These are phyloP conservation scores for Gymnoscopelus microlampas DNA, from an alignment of 2,797 vertebrate species.

Conservation along the genomic window DNA sequence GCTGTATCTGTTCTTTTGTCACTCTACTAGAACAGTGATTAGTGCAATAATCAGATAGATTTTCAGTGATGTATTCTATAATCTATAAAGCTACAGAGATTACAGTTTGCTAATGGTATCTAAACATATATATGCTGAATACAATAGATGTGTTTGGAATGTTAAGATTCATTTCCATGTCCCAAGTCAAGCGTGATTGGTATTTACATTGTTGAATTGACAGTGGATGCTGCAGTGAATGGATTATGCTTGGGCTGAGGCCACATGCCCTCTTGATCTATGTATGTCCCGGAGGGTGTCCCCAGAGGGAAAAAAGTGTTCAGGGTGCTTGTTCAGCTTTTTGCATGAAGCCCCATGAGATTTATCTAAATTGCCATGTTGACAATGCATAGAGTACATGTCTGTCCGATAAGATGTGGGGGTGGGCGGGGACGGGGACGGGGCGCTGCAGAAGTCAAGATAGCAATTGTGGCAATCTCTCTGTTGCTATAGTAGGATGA, in stretches of 20 bases:
- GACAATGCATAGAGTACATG: conserved; percentile 31
- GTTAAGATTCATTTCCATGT: background rate
- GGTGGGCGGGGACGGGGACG: background rate
- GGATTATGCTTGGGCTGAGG: background rate
- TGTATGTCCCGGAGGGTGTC: conserved; percentile 3
- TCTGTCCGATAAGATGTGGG: conserved; percentile 42
- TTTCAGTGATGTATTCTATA: background rate
- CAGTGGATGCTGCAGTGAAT: background rate
- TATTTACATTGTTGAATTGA: no score
- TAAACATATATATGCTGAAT: no score
- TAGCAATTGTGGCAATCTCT: conserved; percentile 57
- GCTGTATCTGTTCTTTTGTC: background rate
- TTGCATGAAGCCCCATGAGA: background rate
- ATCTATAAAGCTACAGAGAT: background rate
- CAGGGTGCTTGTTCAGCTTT: conserved; percentile 17
- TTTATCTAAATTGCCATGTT: conserved; percentile 51
- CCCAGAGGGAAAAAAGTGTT: background rate
- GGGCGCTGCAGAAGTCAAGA: conserved; percentile 39
- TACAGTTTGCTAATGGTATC: no score
- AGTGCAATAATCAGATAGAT: no score
- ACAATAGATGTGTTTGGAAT: conserved; percentile 20
- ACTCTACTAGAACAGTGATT: background rate
- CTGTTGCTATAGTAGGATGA: conserved; percentile 51
- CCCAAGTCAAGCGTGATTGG: background rate
- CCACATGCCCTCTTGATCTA: background rate